phyloP scores from a whole-genome alignment of 2,797 vertebrate species.

The Sardinella longiceps region DNA sequence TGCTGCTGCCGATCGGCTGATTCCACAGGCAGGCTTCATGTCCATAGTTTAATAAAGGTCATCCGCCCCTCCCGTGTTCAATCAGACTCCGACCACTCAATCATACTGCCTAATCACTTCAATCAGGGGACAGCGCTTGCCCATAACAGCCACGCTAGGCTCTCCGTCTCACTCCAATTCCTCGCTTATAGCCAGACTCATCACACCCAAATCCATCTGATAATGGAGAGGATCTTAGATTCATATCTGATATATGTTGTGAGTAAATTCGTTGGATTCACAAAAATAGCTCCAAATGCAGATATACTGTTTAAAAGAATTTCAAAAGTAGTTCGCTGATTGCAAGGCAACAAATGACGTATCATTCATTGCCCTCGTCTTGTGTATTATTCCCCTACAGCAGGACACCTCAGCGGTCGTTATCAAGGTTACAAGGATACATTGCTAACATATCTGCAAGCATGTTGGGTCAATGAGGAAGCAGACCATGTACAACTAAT shows the following conservation, averaged over 20 bases:
- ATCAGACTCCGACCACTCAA: not conserved
- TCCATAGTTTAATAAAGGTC: not conserved
- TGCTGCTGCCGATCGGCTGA: not conserved
- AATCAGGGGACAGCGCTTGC: not conserved
- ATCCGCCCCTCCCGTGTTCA: not conserved
- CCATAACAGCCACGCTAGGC: not conserved
- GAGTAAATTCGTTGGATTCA: not conserved
- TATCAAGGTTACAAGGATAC: no score
- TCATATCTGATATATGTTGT: not conserved
- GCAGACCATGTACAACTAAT: no score
- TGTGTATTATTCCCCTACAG: no score
- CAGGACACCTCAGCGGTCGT: no score
- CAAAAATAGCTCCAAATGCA: no score
- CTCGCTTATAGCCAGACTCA: not conserved
- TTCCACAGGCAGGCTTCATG: not conserved
- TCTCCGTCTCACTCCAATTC: not conserved
- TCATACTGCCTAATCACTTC: slow-evolving; percentile 4
- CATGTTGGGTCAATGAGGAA: no score
- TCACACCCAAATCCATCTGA: not conserved
- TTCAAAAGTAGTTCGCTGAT: no score
- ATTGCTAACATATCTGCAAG: no score
- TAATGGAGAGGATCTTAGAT: not conserved
- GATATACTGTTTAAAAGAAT: no score
- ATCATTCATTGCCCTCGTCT: no score
- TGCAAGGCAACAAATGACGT: no score